These are phyloP conservation scores for Andrena fulva DNA, from an alignment of 2,888 invertebrate species.

Conservation along the genomic window DNA sequence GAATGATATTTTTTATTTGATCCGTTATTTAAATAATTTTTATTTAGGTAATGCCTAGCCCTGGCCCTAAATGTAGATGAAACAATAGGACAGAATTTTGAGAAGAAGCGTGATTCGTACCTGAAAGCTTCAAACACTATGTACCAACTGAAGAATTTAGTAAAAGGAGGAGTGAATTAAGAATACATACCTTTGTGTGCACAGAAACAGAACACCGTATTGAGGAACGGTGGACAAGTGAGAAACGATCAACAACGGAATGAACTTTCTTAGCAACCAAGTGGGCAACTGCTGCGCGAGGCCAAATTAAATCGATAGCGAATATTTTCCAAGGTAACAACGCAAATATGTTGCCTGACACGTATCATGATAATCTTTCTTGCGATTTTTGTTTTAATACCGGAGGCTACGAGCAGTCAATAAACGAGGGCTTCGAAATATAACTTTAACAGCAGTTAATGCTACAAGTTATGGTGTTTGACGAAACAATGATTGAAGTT, in stretches of 20 bases:
- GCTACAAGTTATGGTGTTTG: too few species aligned
- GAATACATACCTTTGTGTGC: constrained; percentile 4
- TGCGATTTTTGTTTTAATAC: neutral
- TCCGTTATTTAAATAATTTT: too few species aligned
- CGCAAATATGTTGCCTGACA: neutral
- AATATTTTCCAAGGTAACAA: constrained; percentile 34
- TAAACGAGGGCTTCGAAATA: too few species aligned
- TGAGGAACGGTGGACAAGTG: too few species aligned
- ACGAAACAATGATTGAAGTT: too few species aligned
- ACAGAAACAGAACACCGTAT: neutral
- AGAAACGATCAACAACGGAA: neutral
- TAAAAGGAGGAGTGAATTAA: too few species aligned
- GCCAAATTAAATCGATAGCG: constrained; percentile 37
- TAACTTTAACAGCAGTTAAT: too few species aligned
- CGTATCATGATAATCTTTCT: neutral
- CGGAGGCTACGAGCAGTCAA: neutral
- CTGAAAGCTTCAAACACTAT: neutral
- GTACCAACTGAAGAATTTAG: neutral
- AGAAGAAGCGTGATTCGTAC: too few species aligned
- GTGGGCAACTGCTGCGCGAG: neutral
- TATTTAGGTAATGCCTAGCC: too few species aligned
- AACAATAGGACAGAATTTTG: too few species aligned
- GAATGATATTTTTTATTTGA: too few species aligned
- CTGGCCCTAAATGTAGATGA: too few species aligned
- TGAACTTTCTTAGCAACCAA: neutral